Evolutionary conservation across 2,797 vertebrate species (phyloP), one percentile per base, ranked within the genome.

Genomic region (Octomys mimax): DNA sequence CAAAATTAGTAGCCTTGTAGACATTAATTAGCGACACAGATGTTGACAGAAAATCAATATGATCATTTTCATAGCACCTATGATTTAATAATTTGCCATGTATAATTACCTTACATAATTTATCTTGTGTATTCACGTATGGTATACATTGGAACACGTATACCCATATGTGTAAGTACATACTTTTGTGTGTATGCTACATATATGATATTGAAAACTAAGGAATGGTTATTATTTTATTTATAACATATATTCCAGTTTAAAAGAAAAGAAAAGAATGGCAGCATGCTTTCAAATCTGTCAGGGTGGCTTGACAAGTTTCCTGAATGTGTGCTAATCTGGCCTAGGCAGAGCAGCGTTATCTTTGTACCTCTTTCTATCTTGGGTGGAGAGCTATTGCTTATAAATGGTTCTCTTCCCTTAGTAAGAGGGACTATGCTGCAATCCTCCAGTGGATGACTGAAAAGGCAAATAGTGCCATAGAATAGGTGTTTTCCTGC

Each of bases 371-470:
- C 19, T 39, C 1, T 75, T 87, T 62, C 80, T 26, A 54, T 11
- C 57, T 82, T 24, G 31, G 19, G 28, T 77, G 68, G 16, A 86
- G 22, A 42, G 6, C 2, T 54, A 2, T 16, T 82, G 9, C 26
- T 89, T 7, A 61, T 19, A 46, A 42, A 11, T 2, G 8, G 4
- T 36, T 52, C 3, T 31, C 3, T 8, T 31, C 21, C 28, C 8
- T 33, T 71, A n/a, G 11, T 2, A 13, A 61, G 9, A 11, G 16
- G 28, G 7, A 22, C 4, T 61, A 6, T 71, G 13, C n/a, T 71
- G 1, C 6, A 46, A 59, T 1, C 8, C 5, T 1, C 21, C 1
- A 1, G 36, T 46, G 75, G 11, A 54, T 39, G 39, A 13, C 3
- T 59, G 6, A 59, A 68, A 46, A 5, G 5, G 24, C 26, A 59